Evolutionary conservation across 2,113 vertebrate species (phyloP), one percentile per base, ranked within the genome.

Genomic region (Rhagologus leucostigma): DNA sequence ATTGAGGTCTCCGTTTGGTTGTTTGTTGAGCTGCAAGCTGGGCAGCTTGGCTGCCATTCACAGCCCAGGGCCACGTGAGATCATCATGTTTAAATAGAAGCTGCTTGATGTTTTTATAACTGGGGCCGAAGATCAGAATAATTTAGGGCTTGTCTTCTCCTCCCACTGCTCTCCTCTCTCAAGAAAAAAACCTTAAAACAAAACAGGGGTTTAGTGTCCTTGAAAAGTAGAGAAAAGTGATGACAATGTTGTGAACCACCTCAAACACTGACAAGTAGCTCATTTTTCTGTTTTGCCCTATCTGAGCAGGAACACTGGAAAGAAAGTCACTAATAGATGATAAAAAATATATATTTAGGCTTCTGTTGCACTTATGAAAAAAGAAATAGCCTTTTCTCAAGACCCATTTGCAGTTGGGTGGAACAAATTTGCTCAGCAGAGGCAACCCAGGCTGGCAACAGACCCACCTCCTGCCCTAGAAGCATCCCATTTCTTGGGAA

Each of bases 161-260:
- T 80, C 33, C 37, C 21, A 10, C 7, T 10, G 6, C 26, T 7
- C 4, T 35, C 7, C 6, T 1, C 5, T 1, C 6, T 1, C 30
- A 33, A 24, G 26, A 24, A 59, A 59, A 59, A 49, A 2, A 1
- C 10, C 44, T 41, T 20, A 49, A 73, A n/a, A 60, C 6, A 76
- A 73, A 83, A 29, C 0, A 35, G 13, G 8, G 6, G 1, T 49
- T 91, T 37, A 27, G 4, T 37, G n/a, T 32, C 69, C n/a, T 23
- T 79, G 60, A 46, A 60, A 77, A 81, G 13, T 6, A 35, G 10
- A 15, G 23, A 35, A 57, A 52, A 63, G 20, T 3, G 6, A 20
- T 73, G 21, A 42, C 16, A 29, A 10, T 8, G 46, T 35, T 53
- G 18, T 71, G 49, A 82, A 81, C 20, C 57, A n/a, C 37, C 69